Evolutionary conservation across 92 coral and sea anemone species (phyloP).

Genomic region (Nematostella vectensis): DNA sequence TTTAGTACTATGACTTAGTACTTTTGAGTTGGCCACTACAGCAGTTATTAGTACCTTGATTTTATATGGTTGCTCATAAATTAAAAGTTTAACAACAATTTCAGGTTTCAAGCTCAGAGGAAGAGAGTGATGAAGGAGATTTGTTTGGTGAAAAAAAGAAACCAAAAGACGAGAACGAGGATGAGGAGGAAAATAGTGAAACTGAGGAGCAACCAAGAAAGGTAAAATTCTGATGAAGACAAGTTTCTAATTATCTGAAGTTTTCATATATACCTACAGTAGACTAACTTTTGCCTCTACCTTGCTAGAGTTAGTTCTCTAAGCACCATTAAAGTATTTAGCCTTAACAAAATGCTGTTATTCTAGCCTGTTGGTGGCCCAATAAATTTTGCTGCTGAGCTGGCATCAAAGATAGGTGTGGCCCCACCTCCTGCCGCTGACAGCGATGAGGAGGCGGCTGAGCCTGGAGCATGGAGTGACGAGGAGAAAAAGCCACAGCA

Average conservation of each 20-base stretch:
- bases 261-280: neutral
- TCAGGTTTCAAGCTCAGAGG: conserved; percentile 54
- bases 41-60: too few relatives aligned
- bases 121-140: conserved; percentile 67
- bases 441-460: conserved; percentile 48
- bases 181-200: conserved; percentile 44
- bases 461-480: conserved; percentile 69
- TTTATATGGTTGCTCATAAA: too few relatives aligned
- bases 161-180: conserved; percentile 44
- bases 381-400: conserved; percentile 84
- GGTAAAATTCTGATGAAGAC: conserved; percentile 12
- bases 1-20: too few relatives aligned
- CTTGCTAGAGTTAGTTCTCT: too few relatives aligned
- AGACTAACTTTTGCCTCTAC: too few relatives aligned
- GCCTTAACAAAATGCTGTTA: too few relatives aligned
- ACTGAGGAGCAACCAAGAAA: conserved; percentile 46
- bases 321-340: too few relatives aligned
- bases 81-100: too few relatives aligned
- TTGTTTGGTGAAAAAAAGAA: conserved; percentile 66
- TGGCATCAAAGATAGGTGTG: conserved; percentile 81
- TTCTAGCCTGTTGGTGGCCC: conserved; percentile 31
- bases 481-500: conserved; percentile 39
- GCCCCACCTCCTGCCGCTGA: conserved; percentile 34
- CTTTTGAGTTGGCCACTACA: too few relatives aligned
- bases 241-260: neutral